These are phyloP conservation scores for Penaeus japonicus DNA, from an alignment of 1,140 invertebrate species.

Conservation along the genomic window DNA sequence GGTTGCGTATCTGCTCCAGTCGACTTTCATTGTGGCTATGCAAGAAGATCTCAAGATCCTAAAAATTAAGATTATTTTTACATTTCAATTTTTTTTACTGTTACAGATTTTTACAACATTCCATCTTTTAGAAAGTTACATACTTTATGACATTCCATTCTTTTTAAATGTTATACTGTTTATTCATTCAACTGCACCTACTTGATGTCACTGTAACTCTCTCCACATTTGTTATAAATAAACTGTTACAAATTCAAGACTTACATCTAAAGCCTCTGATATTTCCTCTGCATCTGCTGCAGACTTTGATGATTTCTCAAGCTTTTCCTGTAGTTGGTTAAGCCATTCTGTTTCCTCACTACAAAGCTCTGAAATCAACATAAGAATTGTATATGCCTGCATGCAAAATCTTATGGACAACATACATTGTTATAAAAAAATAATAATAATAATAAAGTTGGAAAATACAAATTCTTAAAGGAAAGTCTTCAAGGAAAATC, in stretches of 20 bases:
- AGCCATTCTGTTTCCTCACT: conserved; percentile 71
- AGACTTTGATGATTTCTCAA: conserved; percentile 74
- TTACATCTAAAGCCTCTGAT: conserved; percentile 86
- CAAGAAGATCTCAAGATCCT: conserved; percentile 84
- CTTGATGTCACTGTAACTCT: too few species aligned
- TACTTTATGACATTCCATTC: neutral
- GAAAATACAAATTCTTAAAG: too few species aligned
- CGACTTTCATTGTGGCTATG: conserved; percentile 78
- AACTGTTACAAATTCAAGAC: conserved; percentile 58
- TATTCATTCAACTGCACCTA: too few species aligned
- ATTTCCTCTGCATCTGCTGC: conserved; percentile 94
- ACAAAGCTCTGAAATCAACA: conserved; percentile 62
- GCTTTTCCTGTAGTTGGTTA: conserved; percentile 80
- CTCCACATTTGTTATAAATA: neutral
- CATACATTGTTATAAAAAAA: too few species aligned
- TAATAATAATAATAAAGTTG: too few species aligned
- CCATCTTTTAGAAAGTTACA: neutral
- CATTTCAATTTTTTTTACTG: neutral
- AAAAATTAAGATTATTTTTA: conserved; percentile 65
- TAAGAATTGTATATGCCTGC: neutral
- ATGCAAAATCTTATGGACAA: too few species aligned
- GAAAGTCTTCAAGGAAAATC: too few species aligned
- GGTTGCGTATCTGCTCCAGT: conserved; percentile 74
- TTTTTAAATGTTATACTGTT: too few species aligned
- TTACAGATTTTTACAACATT: neutral